Evolutionary conservation across 1,140 invertebrate species (phyloP), one percentile per base, ranked within the genome.

Genomic region (Solenopsis invicta): DNA sequence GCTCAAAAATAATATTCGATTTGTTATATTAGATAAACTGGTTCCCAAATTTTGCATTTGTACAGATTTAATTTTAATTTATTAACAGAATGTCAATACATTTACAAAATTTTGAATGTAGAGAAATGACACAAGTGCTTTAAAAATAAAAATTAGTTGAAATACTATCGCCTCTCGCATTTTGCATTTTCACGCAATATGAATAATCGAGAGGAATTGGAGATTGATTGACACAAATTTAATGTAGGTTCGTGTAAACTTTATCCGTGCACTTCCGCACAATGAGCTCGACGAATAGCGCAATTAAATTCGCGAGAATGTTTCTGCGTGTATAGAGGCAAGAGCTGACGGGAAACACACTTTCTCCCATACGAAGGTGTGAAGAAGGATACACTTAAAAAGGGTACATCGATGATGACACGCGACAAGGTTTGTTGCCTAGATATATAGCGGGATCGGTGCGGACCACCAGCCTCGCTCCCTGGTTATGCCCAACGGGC

Each of bases 381-480:
- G 80, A 61, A 72, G 41, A 48, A 4, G n/a, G 18, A 29, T 21
- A 45, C 8, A 82, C 67, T 72, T 16, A 54, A 72, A 45, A 4
- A 13, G 24, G 34, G 34, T 21, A 48, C 34, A 80, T 59, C 45
- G 61, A 85, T 56, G 67, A 90, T 69, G 85, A 90, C 67, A 81
- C 29, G 80, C 61, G 75, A 71, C 50, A 72, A 24, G 45, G 56
- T 87, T 87, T 82, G 67, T 82, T 89, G 21, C 85, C 61, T 69
- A 72, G 24, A 54, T 52, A 61, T 74, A 72, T 10, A 37, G 45
- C 64, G 82, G 74, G 89, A 91, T 85, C 85, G 59, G 64, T 61
- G 29, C 50, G 54, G 90, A 91, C 90, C 90, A 91, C 90, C 90
- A 50, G 74, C 72, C 69, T 89, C 77, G 90, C 13, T 89, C 76